Evolutionary conservation across 2,113 vertebrate genomes (phyloP), one percentile per base, ranked within the genome.

Genomic region (Boleophthalmus pectinirostris): DNA sequence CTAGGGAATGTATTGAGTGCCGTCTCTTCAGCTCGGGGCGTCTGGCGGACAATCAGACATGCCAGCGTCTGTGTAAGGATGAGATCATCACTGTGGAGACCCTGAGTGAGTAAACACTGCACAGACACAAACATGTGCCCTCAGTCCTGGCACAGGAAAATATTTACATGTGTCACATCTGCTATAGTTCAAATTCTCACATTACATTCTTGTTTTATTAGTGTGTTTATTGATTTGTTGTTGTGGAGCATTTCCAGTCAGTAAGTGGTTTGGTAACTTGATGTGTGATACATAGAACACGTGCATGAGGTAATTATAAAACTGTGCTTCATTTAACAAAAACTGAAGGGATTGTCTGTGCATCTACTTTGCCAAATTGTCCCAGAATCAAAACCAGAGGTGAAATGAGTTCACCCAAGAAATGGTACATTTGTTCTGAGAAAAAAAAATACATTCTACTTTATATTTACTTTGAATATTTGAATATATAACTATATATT

Each of bases 1-100:
- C 43, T 87, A 99, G 97, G 92, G 97, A 98, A 35, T 99, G 97
- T 51, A 96, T 99, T 0, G 97, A 99, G 78, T 99, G 97, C 82
- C 89, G 93, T 61, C 93, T 98, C 53, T 96, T 96, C 89, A 94
- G 94, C 89, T 93, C 93, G 0, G 94, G 95, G 45, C 94, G 89
- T 63, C 90, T 96, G 20, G 94, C 94, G 51, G 96, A 97, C 93
- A 99, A 98, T 93, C 94, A 97, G 87, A 98, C 97, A 70, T 99
- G 97, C 85, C 96, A 96, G 79, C 95, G 93, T 56, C 94, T 95
- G 85, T 98, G 97, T 92, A 97, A 95, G 84, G 97, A 98, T 2
- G 90, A 98, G 83, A 95, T 98, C 88, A 85, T 96, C 91, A 94
- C 95, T 0, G 94, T 95, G 85, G 97, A 98, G 80, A 87, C 87